phyloP scores from a whole-genome alignment of 1,140 invertebrate genomes.

The Trichomalopsis sarcophagae region DNA sequence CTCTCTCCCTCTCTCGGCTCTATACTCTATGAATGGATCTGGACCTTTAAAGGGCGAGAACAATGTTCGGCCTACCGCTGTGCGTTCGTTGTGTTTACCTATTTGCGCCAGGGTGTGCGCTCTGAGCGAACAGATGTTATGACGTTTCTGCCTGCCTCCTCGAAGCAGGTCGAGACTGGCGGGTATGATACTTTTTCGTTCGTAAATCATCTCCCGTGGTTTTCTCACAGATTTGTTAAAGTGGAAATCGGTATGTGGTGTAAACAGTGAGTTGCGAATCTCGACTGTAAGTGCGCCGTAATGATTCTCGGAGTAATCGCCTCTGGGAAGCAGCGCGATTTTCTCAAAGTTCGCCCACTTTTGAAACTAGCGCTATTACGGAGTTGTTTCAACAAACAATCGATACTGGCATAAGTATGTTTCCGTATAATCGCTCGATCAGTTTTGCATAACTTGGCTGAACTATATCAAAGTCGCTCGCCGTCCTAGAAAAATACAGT shows the following conservation, averaged over 20 bases:
- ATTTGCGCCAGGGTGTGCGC: neutral
- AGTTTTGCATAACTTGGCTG: neutral
- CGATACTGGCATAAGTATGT: neutral
- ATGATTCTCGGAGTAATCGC: no score
- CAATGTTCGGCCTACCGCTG: neutral
- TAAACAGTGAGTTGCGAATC: no score
- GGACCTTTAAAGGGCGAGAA: neutral
- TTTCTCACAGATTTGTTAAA: no score
- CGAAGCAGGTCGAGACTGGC: no score
- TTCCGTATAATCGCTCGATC: neutral
- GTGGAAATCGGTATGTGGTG: no score
- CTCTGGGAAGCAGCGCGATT: no score
- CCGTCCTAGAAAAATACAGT: neutral
- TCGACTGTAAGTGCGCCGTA: no score
- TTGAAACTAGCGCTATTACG: no score
- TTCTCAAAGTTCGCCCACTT: no score
- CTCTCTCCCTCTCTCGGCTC: no score
- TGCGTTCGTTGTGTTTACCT: neutral
- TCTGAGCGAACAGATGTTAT: neutral
- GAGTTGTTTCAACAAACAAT: neutral
- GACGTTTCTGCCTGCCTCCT: neutral
- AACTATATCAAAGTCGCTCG: neutral
- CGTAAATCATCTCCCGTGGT: no score
- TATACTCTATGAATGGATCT: neutral
- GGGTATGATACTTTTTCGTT: no score